phyloP scores from a whole-genome alignment of 2,888 invertebrate species.

The Perizoma affinitatum region DNA sequence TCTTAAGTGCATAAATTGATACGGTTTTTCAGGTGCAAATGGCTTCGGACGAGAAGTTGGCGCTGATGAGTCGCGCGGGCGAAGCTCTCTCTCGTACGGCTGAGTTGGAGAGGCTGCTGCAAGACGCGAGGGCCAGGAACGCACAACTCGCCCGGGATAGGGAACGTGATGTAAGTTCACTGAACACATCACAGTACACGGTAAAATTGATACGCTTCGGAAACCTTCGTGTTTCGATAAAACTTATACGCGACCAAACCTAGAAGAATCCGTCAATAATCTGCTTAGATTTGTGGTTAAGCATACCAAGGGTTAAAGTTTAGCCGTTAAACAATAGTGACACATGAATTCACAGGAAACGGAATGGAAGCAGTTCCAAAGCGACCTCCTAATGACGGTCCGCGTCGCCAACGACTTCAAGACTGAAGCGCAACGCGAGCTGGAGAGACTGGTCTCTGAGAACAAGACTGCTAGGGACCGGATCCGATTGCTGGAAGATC shows the following conservation, averaged over 20 bases:
- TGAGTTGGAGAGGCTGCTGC: constrained; percentile 87
- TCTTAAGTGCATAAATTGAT: no score
- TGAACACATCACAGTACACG: constrained; percentile 17
- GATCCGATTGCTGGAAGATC: constrained; percentile 89
- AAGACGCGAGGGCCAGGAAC: constrained; percentile 86
- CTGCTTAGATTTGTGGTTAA: no score
- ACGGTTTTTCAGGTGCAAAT: constrained; percentile 87
- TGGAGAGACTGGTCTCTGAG: constrained; percentile 91
- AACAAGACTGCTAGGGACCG: constrained; percentile 92
- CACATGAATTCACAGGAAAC: constrained; percentile 80
- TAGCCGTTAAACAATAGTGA: no score
- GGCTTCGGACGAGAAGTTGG: constrained; percentile 90
- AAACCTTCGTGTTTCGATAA: no score
- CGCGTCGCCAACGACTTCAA: constrained; percentile 98
- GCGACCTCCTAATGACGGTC: constrained; percentile 95
- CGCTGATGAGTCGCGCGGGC: constrained; percentile 87
- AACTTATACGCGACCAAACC: no score
- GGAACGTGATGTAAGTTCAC: constrained; percentile 83
- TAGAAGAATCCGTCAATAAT: no score
- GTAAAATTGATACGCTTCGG: no score
- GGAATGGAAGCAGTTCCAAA: constrained; percentile 98
- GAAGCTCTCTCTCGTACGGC: constrained; percentile 87
- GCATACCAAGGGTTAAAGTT: no score
- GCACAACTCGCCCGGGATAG: constrained; percentile 86
- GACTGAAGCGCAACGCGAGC: constrained; percentile 94